A percentile compares a stretch with the other conserved stretches of the same genome.
These are phyloP conservation scores for Gallinago nigripennis DNA, from an alignment of 2,797 vertebrate species.

Conservation along the genomic window DNA sequence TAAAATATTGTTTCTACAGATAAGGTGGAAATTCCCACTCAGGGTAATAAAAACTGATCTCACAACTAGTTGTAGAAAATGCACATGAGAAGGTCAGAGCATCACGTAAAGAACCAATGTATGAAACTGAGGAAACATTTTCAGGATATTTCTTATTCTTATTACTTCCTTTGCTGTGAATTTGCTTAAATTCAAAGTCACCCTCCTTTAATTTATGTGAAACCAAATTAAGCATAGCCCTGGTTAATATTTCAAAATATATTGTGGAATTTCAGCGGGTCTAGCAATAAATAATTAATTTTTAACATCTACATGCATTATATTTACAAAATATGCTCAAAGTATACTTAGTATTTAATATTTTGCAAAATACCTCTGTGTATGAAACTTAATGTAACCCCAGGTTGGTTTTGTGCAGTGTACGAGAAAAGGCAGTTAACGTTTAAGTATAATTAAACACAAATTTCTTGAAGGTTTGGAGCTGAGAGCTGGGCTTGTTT, in stretches of 20 bases:
- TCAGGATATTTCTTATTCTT: neutral
- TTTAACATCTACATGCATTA: neutral
- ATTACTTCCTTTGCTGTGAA: neutral
- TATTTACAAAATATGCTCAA: neutral
- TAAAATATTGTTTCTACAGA: neutral
- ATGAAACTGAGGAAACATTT: neutral
- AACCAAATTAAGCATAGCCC: neutral
- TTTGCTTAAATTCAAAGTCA: neutral
- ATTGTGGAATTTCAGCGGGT: neutral
- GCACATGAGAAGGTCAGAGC: neutral
- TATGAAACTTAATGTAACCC: neutral
- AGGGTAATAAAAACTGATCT: neutral
- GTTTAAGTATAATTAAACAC: neutral
- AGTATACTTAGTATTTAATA: neutral
- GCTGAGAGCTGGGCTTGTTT: neutral
- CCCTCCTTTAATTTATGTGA: neutral
- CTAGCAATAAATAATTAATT: neutral
- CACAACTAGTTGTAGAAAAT: neutral
- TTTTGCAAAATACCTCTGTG: neutral
- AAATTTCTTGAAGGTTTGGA: neutral
- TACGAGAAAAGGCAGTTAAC: neutral
- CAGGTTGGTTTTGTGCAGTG: neutral
- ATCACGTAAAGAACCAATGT: neutral
- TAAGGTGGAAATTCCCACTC: neutral
- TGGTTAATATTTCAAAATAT: neutral